These are phyloP conservation scores for Leptinotarsa peninsularis DNA, from an alignment of 2,888 invertebrate genomes.

Conservation along the genomic window DNA sequence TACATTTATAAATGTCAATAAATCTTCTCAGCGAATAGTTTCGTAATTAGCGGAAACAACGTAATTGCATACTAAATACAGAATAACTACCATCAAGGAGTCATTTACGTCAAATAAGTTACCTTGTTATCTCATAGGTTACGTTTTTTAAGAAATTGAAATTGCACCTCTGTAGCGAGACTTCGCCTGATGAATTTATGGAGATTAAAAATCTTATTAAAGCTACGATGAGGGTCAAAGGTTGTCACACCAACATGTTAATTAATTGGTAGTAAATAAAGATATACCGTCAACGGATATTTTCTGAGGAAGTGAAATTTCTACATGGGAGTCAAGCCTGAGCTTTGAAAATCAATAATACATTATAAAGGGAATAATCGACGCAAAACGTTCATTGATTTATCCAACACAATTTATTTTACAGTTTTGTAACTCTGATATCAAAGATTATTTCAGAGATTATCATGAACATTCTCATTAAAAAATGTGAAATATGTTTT, in stretches of 20 bases:
- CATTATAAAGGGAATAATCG: not conserved
- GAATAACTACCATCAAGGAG: constrained; percentile 32
- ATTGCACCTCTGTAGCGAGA: not conserved
- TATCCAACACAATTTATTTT: no score
- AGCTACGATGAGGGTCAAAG: constrained; percentile 7
- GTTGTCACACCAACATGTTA: constrained; percentile 10
- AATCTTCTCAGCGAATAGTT: constrained; percentile 25
- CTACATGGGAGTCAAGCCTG: not conserved
- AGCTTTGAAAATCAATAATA: not conserved
- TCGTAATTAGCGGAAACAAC: constrained; percentile 39
- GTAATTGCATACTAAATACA: constrained; percentile 34
- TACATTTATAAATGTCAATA: constrained; percentile 26
- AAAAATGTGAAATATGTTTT: no score
- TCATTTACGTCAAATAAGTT: constrained; percentile 27
- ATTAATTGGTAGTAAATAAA: constrained; percentile 14
- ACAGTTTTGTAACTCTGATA: no score
- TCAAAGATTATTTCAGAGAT: no score
- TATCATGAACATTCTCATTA: no score
- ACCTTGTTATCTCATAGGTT: constrained; percentile 28
- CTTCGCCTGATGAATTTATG: constrained; percentile 11
- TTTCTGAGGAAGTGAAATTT: not conserved
- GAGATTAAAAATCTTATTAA: constrained; percentile 17
- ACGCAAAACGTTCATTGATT: not conserved
- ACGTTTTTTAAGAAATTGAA: not conserved
- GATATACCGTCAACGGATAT: not conserved